These are phyloP conservation scores for Tipula confusa DNA, from an alignment of 2,888 invertebrate species.

Conservation along the genomic window DNA sequence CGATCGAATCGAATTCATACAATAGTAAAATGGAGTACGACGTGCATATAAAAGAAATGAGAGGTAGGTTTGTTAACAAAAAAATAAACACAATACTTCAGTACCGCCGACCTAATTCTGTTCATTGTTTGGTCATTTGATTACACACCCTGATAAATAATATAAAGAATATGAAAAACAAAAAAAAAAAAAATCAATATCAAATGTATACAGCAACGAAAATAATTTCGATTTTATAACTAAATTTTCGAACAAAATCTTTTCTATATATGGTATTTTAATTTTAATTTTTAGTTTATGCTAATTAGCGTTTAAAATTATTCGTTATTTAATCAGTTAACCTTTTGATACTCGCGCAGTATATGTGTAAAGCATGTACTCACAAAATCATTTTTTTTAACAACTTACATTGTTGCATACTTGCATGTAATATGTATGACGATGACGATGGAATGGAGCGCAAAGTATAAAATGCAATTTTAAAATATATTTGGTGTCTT, in stretches of 20 bases:
- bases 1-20: neutral
- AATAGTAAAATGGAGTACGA: conserved; percentile 73
- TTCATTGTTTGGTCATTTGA: conserved; percentile 3
- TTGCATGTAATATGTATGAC: neutral
- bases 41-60: conserved; percentile 77
- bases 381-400: neutral
- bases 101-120: neutral
- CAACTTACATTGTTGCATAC: neutral
- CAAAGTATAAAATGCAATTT: neutral
- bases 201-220: neutral
- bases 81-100: neutral
- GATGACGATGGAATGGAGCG: neutral
- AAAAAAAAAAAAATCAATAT: neutral
- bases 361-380: neutral
- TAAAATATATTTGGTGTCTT: neutral
- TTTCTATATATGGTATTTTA: neutral
- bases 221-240: neutral
- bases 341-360: neutral
- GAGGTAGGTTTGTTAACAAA: conserved; percentile 67
- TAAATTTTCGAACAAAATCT: neutral
- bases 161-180: neutral
- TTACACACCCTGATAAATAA: conserved; percentile 20
- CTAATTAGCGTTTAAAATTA: neutral
- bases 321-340: conserved; percentile 25
- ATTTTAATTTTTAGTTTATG: conserved; percentile 6